Base-by-base conservation (phyloP, 2,113 vertebrate species). In the Odocoileus hemionus region DNA sequence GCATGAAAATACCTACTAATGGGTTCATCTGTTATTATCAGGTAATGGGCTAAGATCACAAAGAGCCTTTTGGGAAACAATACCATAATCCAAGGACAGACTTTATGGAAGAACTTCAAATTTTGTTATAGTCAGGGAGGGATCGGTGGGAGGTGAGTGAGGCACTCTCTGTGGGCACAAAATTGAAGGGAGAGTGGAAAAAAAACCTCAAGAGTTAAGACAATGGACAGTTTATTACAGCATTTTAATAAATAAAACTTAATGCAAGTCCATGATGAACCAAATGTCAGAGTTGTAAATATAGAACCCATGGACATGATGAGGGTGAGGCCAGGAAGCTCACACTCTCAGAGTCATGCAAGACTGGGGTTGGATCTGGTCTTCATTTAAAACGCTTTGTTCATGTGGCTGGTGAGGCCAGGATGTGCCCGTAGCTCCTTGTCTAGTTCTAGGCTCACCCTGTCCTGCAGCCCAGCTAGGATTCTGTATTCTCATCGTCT, bases 221-320 rank as follows among this genome's bases (percentile, higher is more conserved):
- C 64, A 54, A 47, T 58, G 47, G 45, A 13, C 7, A 85, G n/a
- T 94, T 90, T 89, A 84, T 58, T 28, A 83, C 12, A 36, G 28
- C 45, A 54, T 70, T 60, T 88, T 82, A 90, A 79, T 30, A 54
- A 80, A 61, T 80, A 58, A 89, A 90, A 79, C 39, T 60, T 19
- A 50, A 36, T 19, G 16, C 39, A 70, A 90, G 28, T 70, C 8
- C 26, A 9, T 1, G 33, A 70, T 86, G 60, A 96, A 36, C 8
- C 90, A 79, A 96, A 26, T 80, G 43, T 21, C 43, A n/a, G 26
- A 12, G 13, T 57, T 76, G 86, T 52, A 82, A 36, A 52, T 45
- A n/a, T 0, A 58, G 61, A 95, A 26, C 14, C 28, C 15, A 25
- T 1, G 28, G 60, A 8, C 21, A 14, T 30, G 43, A 91, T 30